These are phyloP conservation scores for Eugnorisma glareosa DNA, from an alignment of 2,888 invertebrate genomes.

Conservation along the genomic window DNA sequence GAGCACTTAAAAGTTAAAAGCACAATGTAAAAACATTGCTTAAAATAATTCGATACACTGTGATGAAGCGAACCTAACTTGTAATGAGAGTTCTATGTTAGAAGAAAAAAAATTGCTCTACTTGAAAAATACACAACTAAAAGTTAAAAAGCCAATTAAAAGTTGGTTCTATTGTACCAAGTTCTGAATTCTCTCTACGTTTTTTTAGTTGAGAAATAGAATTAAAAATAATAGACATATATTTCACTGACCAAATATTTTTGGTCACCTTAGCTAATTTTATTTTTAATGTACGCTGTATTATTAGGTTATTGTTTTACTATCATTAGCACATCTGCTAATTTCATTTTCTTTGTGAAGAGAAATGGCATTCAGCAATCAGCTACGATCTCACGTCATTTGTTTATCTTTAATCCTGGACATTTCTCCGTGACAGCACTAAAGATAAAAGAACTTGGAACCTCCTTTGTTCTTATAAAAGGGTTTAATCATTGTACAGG, in stretches of 20 bases:
- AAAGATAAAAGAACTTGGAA: slow-evolving; percentile 62
- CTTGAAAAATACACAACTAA: slow-evolving; percentile 62
- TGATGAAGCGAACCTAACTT: slow-evolving; percentile 52
- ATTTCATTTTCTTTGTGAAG: slow-evolving; percentile 43
- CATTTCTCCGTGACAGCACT: slow-evolving; percentile 57
- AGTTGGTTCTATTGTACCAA: slow-evolving; percentile 64
- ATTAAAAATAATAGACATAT: slow-evolving; percentile 32
- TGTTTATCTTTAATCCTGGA: slow-evolving; percentile 64
- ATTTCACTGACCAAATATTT: slow-evolving; percentile 45
- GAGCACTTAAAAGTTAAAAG: slow-evolving; percentile 53
- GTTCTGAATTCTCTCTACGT: slow-evolving; percentile 58
- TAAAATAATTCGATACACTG: slow-evolving; percentile 49
- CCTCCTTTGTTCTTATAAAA: slow-evolving; percentile 64
- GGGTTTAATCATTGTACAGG: slow-evolving; percentile 64
- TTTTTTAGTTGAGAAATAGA: slow-evolving; percentile 40
- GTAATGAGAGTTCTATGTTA: slow-evolving; percentile 55
- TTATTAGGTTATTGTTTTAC: slow-evolving; percentile 8
- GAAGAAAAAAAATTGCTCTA: slow-evolving; percentile 54
- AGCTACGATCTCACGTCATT: slow-evolving; percentile 59
- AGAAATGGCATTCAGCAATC: slow-evolving; percentile 47
- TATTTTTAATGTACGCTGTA: slow-evolving; percentile 14
- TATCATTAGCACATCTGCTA: slow-evolving; percentile 21
- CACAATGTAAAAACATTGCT: slow-evolving; percentile 51
- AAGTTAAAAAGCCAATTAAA: slow-evolving; percentile 74
- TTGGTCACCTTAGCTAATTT: slow-evolving; percentile 22